Evolutionary conservation across 2,888 invertebrate species (phyloP).

Genomic region (Metalampra italica): DNA sequence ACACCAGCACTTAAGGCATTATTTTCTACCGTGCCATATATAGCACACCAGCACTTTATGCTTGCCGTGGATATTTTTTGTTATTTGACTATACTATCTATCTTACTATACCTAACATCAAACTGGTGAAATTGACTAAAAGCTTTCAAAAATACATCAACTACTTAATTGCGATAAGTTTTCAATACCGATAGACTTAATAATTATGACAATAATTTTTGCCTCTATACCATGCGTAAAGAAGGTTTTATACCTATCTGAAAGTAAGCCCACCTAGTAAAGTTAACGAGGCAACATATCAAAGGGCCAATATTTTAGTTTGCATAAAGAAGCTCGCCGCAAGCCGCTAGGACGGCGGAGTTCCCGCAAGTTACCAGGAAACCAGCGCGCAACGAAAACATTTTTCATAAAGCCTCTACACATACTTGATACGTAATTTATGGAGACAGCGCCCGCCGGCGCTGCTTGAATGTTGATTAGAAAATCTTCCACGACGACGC

Average conservation of each 20-base stretch:
- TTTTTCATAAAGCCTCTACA: constrained; percentile 71
- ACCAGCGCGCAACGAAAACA: constrained; percentile 53
- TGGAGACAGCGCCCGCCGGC: constrained; percentile 61
- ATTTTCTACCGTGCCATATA: too few relatives aligned
- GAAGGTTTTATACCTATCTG: constrained; percentile 14
- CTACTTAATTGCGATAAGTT: too few relatives aligned
- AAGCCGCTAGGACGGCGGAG: constrained; percentile 24
- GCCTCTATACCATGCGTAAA: background rate
- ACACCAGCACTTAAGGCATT: too few relatives aligned
- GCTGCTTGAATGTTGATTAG: constrained; percentile 70
- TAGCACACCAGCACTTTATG: too few relatives aligned
- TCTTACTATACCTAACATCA: too few relatives aligned
- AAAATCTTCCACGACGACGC: constrained; percentile 42
- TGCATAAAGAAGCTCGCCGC: constrained; percentile 14
- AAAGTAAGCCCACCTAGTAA: constrained; percentile 39
- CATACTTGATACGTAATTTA: constrained; percentile 74
- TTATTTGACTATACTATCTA: too few relatives aligned
- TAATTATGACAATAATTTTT: too few relatives aligned
- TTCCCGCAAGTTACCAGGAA: constrained; percentile 41
- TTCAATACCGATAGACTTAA: too few relatives aligned
- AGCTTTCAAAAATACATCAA: too few relatives aligned
- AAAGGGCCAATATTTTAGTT: constrained; percentile 53
- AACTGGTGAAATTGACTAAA: too few relatives aligned
- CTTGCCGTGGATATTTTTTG: too few relatives aligned
- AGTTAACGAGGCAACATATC: constrained; percentile 47